Base-by-base conservation (phyloP, 2,888 invertebrate species). In the Napeogenes sylphis region DNA sequence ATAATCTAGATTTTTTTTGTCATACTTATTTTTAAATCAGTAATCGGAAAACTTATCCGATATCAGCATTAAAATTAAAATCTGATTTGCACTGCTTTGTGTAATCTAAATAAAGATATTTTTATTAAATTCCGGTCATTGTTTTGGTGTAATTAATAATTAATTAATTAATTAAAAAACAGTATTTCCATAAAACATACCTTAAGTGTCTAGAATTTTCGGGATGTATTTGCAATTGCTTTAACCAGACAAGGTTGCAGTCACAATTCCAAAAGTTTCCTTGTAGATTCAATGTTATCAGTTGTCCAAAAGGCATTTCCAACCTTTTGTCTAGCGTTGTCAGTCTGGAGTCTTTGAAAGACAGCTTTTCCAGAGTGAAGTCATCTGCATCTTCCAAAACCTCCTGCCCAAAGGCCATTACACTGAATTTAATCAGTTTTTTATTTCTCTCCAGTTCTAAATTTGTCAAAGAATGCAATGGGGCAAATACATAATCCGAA, bases 231-330 rank as follows among this genome's bases (percentile, higher is more conserved):
- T 90, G 89, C 45, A 90, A 69, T 6, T 75, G 59, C 70, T 85
- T 85, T 14, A 92, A 57, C 93, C 93, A 93, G 32, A 79, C 73
- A 55, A 94, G 81, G 21, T 88, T 82, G 73, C 94, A 94, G 71
- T 94, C 93, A 70, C 94, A 94, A 10, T 80, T 79, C 94, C 94
- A 94, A 0, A 92, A 92, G 75, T 94, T 94, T 1, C 91, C 91
- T 69, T 93, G 92, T 10, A 94, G 70, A 70, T 92, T 92, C 55
- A 94, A 67, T 51, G 81, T 73, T 0, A 80, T 65, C 2, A 90
- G 75, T 55, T 84, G 86, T 13, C 91, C 89, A 63, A 92, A 83
- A n/a, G 92, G 87, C 54, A 80, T 76, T 47, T 75, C 69, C 57
- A 92, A 73, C 32, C 81, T 82, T 33, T 77, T 70, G 32, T 85